Evolutionary conservation across 2,888 invertebrate species (phyloP).

Genomic region (Diplolepis rosae): DNA sequence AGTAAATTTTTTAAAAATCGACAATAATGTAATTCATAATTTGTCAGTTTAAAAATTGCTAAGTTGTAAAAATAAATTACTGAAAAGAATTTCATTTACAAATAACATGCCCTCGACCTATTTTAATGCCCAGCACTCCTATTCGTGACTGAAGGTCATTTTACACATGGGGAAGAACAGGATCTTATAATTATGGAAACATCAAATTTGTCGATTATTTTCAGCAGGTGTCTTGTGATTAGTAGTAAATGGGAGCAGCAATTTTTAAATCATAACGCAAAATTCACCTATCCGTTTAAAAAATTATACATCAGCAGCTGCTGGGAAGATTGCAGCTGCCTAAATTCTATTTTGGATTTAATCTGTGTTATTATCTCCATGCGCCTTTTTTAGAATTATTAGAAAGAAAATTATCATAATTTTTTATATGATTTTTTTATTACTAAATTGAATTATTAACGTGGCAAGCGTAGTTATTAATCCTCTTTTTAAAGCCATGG

Average conservation of each 20-base stretch:
- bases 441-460: background rate
- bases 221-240: background rate
- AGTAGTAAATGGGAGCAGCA: background rate
- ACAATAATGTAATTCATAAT: background rate
- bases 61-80: too few relatives aligned
- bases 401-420: background rate
- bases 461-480: background rate
- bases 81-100: too few relatives aligned
- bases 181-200: background rate
- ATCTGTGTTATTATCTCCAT: background rate
- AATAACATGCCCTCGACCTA: too few relatives aligned
- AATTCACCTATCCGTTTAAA: background rate
- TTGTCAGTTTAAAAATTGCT: background rate
- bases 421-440: background rate
- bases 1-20: background rate
- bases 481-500: too few relatives aligned
- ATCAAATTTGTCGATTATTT: background rate
- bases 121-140: background rate
- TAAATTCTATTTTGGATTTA: background rate
- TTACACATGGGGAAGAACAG: background rate
- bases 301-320: slow-evolving; percentile 2
- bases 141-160: background rate
- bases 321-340: background rate
- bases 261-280: background rate
- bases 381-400: background rate